Percentiles rank a stretch among this genome's conserved stretches.
These are phyloP conservation scores for Halesus radiatus DNA, from an alignment of 1,140 invertebrate species.

Conservation along the genomic window DNA sequence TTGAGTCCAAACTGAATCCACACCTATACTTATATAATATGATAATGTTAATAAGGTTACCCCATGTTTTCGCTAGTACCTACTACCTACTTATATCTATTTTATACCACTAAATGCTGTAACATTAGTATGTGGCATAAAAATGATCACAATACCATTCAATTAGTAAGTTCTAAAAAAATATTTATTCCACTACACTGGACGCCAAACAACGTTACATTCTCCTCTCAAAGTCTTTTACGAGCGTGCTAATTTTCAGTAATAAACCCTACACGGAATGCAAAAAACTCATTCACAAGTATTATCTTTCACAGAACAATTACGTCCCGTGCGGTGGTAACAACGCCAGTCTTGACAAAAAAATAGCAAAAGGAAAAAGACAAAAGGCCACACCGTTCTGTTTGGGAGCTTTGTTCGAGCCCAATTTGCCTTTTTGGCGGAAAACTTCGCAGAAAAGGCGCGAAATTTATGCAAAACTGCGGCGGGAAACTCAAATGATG, in stretches of 20 bases:
- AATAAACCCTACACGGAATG: constrained; percentile 11
- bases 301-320: constrained; percentile 27
- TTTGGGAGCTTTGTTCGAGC: constrained; percentile 24
- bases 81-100: no score
- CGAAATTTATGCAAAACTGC: constrained; percentile 19
- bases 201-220: no score
- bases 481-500: constrained; percentile 3
- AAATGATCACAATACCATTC: no score
- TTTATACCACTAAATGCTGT: no score
- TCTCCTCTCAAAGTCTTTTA: no score
- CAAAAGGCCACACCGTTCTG: constrained; percentile 21
- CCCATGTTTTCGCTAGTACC: no score
- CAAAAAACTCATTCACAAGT: constrained; percentile 22
- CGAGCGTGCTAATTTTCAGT: constrained; percentile 1
- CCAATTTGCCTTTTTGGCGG: constrained; percentile 25
- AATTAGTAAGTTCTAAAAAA: no score
- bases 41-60: no score
- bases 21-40: no score
- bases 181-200: no score
- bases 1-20: no score
- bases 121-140: no score
- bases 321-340: neutral
- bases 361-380: constrained; percentile 13
- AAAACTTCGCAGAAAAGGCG: constrained; percentile 4
- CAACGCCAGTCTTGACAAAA: neutral